Evolutionary conservation across 2,797 vertebrate genomes (phyloP).

Genomic region (Syngnathus acus): DNA sequence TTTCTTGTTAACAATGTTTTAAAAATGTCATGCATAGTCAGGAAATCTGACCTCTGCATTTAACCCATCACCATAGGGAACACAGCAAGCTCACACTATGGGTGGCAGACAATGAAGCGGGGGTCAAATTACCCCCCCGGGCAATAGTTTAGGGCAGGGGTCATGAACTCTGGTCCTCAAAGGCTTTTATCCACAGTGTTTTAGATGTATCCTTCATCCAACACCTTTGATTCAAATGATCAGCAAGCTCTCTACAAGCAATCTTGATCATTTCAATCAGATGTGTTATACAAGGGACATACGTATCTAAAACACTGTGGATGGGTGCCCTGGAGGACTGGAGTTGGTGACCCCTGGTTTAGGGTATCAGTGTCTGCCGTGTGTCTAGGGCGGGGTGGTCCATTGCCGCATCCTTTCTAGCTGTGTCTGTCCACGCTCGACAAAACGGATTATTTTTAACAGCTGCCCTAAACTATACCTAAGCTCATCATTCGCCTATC

Average conservation of each 20-base stretch:
- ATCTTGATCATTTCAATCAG: too few relatives aligned
- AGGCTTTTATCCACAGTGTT: too few relatives aligned
- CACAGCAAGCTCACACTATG: background rate
- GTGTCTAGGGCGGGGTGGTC: background rate
- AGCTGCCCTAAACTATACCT: conserved; percentile 5
- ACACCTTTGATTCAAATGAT: too few relatives aligned
- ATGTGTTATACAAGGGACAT: too few relatives aligned
- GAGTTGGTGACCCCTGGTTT: too few relatives aligned
- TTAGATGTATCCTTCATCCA: too few relatives aligned
- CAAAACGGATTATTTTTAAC: background rate
- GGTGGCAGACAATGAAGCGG: background rate
- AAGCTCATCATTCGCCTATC: conserved; percentile 8
- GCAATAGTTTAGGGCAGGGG: background rate
- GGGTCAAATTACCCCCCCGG: background rate
- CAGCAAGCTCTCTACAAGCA: too few relatives aligned
- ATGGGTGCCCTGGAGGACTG: too few relatives aligned
- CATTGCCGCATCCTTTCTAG: background rate
- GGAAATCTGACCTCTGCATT: background rate
- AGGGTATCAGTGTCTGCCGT: background rate
- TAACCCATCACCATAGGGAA: background rate
- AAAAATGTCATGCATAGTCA: background rate
- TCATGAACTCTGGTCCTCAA: too few relatives aligned
- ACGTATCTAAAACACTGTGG: too few relatives aligned
- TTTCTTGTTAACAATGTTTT: too few relatives aligned
- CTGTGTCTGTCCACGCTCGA: background rate